Base-by-base conservation (phyloP, 2,113 vertebrate species). In the Leptodactylus fuscus region DNA sequence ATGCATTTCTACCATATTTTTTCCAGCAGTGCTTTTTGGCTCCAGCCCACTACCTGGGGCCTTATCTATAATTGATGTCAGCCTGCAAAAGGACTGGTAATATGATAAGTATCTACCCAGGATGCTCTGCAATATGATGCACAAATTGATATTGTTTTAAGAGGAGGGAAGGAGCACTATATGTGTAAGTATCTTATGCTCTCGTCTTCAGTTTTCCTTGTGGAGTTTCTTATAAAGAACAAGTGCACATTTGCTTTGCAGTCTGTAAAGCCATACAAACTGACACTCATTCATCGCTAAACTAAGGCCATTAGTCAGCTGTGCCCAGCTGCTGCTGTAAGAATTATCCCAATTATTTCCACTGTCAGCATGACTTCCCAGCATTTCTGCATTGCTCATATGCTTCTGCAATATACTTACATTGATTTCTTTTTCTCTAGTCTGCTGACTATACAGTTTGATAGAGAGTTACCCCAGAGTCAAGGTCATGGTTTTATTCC, bases 401-500 rank as follows among this genome's bases (percentile, higher is more conserved):
- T 6, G 91, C 81, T 89, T 91, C 91, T 88, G 88, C 92, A 90
- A 92, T 93, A 92, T 0, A 0, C 85, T 90, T 87, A 81, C 89
- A 95, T 93, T 4, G 92, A 95, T 95, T 95, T 94, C 86, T 89
- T 55, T 62, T 79, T 87, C 89, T 29, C 88, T 93, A 89, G 20
- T 93, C 88, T 92, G 90, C 90, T 93, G 91, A 94, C 91, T 91
- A 79, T 81, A 91, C 90, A 90, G 80, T 91, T 90, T 92, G 88
- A 91, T 92, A 90, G 91, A 90, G 85, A 85, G 87, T 88, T 94
- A 92, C 91, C 92, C 94, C 90, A 89, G 91, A 91, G 86, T 88
- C 92, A 94, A 96, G 93, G 93, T 94, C 92, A 93, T 85, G 87
- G 88, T 90, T 92, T 88, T 87, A 88, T 92, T 92, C 81, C 58